Percentiles rank a stretch among this genome's conserved stretches.
Evolutionary conservation across 2,113 vertebrate genomes (phyloP).

Genomic region (Tenrec ecaudatus): DNA sequence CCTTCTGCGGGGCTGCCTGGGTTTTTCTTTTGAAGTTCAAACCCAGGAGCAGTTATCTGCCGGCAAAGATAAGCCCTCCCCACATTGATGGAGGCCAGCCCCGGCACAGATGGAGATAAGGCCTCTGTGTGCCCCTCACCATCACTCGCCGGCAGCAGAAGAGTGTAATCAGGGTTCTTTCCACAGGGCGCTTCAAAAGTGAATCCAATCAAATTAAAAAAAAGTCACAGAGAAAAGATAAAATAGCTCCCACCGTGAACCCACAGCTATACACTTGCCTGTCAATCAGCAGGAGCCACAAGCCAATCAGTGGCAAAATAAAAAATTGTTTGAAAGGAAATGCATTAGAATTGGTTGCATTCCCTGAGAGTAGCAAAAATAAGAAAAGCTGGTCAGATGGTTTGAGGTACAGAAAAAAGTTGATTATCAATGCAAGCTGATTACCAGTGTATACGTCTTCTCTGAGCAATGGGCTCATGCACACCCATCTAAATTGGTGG

Average conservation of each 20-base stretch:
- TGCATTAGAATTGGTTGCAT: slow-evolving; percentile 62
- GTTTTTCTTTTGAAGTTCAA: slow-evolving; percentile 74
- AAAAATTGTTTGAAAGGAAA: slow-evolving; percentile 63
- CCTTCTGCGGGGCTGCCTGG: slow-evolving; percentile 60
- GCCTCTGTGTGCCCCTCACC: slow-evolving; percentile 61
- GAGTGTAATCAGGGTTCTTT: slow-evolving; percentile 76
- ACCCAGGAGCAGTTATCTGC: slow-evolving; percentile 69
- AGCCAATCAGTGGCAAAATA: slow-evolving; percentile 77
- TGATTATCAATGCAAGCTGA: slow-evolving; percentile 20
- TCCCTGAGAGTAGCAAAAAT: slow-evolving; percentile 9
- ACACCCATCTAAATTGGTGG: background rate
- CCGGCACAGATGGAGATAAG: slow-evolving; percentile 71
- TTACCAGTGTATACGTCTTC: background rate
- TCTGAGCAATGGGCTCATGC: background rate
- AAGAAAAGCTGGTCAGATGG: background rate
- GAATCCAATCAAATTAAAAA: slow-evolving; percentile 80
- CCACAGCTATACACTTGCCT: slow-evolving; percentile 68
- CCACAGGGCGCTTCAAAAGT: slow-evolving; percentile 77
- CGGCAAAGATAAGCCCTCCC: slow-evolving; percentile 63
- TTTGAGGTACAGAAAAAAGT: background rate
- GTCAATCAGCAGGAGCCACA: slow-evolving; percentile 74
- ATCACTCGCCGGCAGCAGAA: slow-evolving; percentile 58
- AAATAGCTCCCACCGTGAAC: slow-evolving; percentile 76
- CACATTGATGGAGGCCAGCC: slow-evolving; percentile 14
- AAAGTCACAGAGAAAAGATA: slow-evolving; percentile 68